Evolutionary conservation across 2,797 vertebrate genomes (phyloP).

Genomic region (Liasis olivaceus): DNA sequence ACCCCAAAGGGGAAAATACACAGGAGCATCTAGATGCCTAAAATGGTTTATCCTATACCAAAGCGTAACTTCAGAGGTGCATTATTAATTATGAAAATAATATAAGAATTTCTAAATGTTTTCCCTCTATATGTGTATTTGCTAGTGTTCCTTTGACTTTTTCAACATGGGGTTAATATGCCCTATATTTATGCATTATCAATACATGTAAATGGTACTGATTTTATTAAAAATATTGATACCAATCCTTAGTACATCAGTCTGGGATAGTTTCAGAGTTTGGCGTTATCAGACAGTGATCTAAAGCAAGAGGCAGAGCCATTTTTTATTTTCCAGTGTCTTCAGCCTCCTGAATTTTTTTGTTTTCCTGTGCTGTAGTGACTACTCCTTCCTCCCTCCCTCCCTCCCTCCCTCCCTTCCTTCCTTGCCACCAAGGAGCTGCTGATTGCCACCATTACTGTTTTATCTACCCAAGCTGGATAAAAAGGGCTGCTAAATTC

Average conservation of each 20-base stretch:
- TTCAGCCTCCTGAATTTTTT: background rate
- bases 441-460: background rate
- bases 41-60: background rate
- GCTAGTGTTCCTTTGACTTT: background rate
- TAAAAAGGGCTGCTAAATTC: background rate
- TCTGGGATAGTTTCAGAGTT: background rate
- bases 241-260: background rate
- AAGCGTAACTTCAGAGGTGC: background rate
- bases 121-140: background rate
- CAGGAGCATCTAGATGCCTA: background rate
- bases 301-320: background rate
- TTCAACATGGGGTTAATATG: background rate
- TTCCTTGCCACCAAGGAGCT: background rate
- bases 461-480: background rate
- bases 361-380: background rate
- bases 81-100: background rate
- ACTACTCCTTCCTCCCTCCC: background rate
- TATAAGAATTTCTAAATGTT: background rate
- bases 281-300: background rate
- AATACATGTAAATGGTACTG: background rate
- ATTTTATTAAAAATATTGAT: background rate
- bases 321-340: background rate
- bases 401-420: background rate
- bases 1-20: background rate
- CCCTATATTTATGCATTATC: background rate